Evolutionary conservation across 2,113 vertebrate species (phyloP), one percentile per base, ranked within the genome.

Genomic region (Notiomystis cincta): DNA sequence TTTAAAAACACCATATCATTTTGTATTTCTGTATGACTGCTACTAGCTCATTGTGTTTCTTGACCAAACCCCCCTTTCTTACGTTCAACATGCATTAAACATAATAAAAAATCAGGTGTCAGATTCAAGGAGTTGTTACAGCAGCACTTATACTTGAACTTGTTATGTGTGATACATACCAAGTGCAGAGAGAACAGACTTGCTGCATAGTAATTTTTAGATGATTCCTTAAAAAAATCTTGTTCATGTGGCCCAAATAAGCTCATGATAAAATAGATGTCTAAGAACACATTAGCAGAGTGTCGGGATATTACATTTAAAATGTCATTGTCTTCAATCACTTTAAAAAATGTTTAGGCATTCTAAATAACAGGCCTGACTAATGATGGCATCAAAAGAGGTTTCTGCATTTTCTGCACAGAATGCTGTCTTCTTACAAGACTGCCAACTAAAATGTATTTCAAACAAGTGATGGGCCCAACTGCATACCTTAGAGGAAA

Each of bases 261-360:
- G 4, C 57, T 84, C 56, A 51, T 58, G 72, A 95, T 69, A 53
- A 93, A 88, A 86, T 9, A 57, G 80, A 54, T 89, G 87, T 93
- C 95, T 94, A 87, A 87, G 44, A 89, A 92, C 75, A 13, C 53
- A 89, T 91, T 91, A 53, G 16, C 48, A 58, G 64, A 81, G 37
- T 72, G 51, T 86, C 28, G 7, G 45, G 27, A 83, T 82, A 53
- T 90, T 94, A 27, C 56, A 73, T 89, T 80, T 72, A 82, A 94
- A 96, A 93, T 73, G 58, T 44, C 61, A 67, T 81, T 82, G 62
- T 83, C 69, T 53, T 93, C 82, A 90, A 83, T 93, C 87, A 95
- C 42, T 85, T 87, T 11, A 44, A 67, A 93, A 83, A 84, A 75
- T n/a, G 4, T 87, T 85, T 77, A 82, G 47, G 27, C 42, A 54